Conservation (phyloP, 1,140 invertebrate genomes). For the Odontomachus brunneus region DNA sequence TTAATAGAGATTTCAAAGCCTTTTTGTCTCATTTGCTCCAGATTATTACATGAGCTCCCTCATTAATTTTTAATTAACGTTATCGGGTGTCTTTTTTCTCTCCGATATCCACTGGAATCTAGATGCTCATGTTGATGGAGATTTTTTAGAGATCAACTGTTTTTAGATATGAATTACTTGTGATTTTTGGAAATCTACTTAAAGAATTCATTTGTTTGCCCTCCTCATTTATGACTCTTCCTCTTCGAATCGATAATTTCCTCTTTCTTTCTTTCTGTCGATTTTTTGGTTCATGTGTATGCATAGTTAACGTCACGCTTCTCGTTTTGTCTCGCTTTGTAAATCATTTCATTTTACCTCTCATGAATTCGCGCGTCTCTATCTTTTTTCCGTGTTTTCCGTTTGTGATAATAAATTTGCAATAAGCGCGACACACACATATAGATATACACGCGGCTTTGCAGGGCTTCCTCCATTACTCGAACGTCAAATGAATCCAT, state of each 20-base stretch:
- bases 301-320: conserved; percentile 4
- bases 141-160: no score
- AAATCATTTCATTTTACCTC: conserved; percentile 12
- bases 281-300: neutral
- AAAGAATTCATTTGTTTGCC: neutral
- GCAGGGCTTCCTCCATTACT: neutral
- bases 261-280: neutral
- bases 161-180: no score
- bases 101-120: no score
- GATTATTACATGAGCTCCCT: no score
- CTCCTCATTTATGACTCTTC: neutral
- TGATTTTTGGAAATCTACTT: no score
- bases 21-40: no score
- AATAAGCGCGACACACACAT: no score
- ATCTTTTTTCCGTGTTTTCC: conserved; percentile 16
- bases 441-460: no score
- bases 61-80: neutral
- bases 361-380: neutral
- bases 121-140: no score
- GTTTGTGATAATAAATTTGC: neutral
- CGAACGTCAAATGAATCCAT: neutral
- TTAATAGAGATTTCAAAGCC: no score
- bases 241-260: neutral
- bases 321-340: neutral
- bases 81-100: neutral